These are phyloP conservation scores for Julus scandinavius DNA, from an alignment of 2,888 invertebrate species.

Conservation along the genomic window DNA sequence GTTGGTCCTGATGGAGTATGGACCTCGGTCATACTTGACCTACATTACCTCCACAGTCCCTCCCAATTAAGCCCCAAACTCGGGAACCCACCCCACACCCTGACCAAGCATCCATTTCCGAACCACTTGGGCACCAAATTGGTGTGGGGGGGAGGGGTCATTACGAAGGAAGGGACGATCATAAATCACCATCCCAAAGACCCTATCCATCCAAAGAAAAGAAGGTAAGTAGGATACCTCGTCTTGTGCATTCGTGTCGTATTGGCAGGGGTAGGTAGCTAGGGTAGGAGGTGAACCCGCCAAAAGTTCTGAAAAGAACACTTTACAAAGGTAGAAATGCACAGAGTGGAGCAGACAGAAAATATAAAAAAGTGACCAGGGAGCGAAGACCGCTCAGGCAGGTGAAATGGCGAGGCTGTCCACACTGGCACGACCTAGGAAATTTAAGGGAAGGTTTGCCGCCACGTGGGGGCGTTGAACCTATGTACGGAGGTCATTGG, in stretches of 20 bases:
- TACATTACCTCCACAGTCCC: not conserved
- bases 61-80: not conserved
- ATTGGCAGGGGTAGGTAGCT: not conserved
- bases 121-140: conserved; percentile 8
- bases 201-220: not conserved
- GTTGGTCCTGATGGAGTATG: not conserved
- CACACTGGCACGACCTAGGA: conserved; percentile 41
- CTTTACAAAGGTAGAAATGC: not conserved
- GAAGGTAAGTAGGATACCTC: not conserved
- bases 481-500: conserved; percentile 36
- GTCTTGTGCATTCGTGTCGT: not conserved
- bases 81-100: not conserved
- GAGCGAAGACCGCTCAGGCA: conserved; percentile 26
- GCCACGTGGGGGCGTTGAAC: conserved; percentile 49
- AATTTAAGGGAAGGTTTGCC: conserved; percentile 49
- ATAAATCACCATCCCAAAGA: conserved; percentile 2
- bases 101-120: not conserved
- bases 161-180: not conserved
- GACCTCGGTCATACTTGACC: not conserved
- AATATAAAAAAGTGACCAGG: not conserved
- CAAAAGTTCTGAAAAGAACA: conserved; percentile 42
- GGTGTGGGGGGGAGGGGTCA: not conserved
- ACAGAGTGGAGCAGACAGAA: conserved; percentile 29
- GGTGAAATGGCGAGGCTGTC: conserved; percentile 21
- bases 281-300: conserved; percentile 45